phyloP scores from a whole-genome alignment of 2,113 vertebrate species.

The Phoxinus phoxinus region DNA sequence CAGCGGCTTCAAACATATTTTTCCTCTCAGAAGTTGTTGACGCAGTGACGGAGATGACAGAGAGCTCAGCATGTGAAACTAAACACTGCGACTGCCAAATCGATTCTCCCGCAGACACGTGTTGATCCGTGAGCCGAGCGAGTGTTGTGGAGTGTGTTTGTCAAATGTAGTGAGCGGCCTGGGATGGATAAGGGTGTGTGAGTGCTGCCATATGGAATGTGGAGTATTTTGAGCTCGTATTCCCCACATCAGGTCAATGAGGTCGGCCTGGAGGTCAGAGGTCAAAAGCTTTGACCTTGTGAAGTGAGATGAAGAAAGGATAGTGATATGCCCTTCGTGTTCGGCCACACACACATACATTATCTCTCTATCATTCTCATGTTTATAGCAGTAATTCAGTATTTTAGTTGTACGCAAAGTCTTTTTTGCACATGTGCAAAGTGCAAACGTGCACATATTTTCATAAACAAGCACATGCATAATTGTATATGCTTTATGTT shows the following conservation, averaged over 20 bases:
- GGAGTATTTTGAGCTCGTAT: constrained; percentile 52
- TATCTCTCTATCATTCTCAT: not conserved
- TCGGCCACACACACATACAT: constrained; percentile 1
- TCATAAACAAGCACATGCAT: constrained; percentile 1
- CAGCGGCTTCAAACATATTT: constrained; percentile 6
- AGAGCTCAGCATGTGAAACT: constrained; percentile 2
- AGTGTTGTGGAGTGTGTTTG: constrained; percentile 7
- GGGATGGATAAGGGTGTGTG: constrained; percentile 23
- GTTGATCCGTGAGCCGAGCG: constrained; percentile 1
- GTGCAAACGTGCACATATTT: not conserved
- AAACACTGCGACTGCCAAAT: constrained; percentile 30
- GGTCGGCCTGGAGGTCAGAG: constrained; percentile 28
- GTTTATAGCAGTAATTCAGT: not conserved
- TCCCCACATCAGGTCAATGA: constrained; percentile 51
- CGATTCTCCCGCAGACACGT: not conserved
- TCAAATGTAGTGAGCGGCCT: constrained; percentile 43
- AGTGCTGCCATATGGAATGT: constrained; percentile 48
- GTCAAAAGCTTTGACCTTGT: constrained; percentile 48
- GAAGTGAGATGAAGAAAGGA: constrained; percentile 33
- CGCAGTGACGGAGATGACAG: not conserved
- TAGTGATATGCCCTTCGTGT: constrained; percentile 38
- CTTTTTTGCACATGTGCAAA: no score
- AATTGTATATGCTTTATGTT: not conserved
- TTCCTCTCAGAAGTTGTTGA: not conserved
- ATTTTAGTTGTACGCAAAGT: not conserved